Evolutionary conservation across 2,797 vertebrate genomes (phyloP).

Genomic region (Anolis apletophallus): DNA sequence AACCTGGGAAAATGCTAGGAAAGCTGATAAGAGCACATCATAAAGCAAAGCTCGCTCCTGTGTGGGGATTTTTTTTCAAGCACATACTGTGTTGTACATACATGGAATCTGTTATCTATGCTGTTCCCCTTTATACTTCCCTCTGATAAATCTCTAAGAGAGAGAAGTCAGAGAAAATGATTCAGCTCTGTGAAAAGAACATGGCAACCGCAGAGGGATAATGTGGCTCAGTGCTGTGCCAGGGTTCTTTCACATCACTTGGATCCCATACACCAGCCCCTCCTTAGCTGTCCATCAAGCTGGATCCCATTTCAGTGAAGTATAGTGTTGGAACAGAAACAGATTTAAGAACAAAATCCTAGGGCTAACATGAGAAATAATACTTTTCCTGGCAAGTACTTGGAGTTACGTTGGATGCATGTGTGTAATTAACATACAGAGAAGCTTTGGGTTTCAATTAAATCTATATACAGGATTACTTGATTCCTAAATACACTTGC

Average conservation of each 20-base stretch:
- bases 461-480: neutral
- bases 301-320: neutral
- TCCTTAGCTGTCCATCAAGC: neutral
- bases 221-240: neutral
- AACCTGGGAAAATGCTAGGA: slow-evolving; percentile 13
- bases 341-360: neutral
- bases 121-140: slow-evolving; percentile 12
- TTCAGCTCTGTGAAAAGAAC: neutral
- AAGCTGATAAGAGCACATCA: neutral
- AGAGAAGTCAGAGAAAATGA: neutral
- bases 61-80: neutral
- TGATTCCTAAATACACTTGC: neutral
- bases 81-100: neutral
- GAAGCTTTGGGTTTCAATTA: neutral
- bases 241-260: neutral
- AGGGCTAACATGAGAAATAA: neutral
- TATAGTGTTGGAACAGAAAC: neutral
- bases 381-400: neutral
- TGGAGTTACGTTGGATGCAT: neutral
- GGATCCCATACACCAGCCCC: neutral
- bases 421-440: neutral
- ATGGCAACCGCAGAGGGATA: neutral
- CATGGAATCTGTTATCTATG: neutral
- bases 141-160: neutral
- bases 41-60: neutral